Conservation (phyloP, 2,113 vertebrate genomes). For the Onychorhynchus coronatus region DNA sequence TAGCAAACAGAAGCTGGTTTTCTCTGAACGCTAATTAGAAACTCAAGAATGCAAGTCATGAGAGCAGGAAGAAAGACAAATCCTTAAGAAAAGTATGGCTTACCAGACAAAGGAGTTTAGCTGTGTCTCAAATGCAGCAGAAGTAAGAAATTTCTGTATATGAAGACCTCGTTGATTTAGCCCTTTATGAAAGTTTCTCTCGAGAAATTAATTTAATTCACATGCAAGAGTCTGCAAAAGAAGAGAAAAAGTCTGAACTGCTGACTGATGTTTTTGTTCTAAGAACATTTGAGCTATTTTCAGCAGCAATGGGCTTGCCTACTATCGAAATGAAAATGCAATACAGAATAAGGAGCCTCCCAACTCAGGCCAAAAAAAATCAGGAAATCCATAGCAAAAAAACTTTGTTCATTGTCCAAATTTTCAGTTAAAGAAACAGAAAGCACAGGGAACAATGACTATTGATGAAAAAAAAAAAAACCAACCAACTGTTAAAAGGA, state of each 20-base stretch:
- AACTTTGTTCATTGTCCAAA: constrained; percentile 38
- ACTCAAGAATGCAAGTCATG: background rate
- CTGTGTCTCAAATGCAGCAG: constrained; percentile 37
- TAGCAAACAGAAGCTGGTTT: background rate
- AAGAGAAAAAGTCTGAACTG: constrained; percentile 74
- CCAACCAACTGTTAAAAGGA: background rate
- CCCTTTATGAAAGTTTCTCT: constrained; percentile 68
- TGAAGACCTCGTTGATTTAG: constrained; percentile 63
- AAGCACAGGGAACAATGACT: background rate
- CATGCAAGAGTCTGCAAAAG: constrained; percentile 70
- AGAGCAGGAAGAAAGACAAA: constrained; percentile 18
- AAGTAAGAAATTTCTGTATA: constrained; percentile 51
- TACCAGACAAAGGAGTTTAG: constrained; percentile 70
- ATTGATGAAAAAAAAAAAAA: background rate
- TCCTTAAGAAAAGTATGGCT: constrained; percentile 59
- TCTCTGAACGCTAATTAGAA: background rate
- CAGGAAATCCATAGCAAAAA: constrained; percentile 68
- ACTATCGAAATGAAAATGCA: constrained; percentile 52
- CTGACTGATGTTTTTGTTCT: constrained; percentile 73
- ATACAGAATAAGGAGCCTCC: background rate
- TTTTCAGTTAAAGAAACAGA: constrained; percentile 64
- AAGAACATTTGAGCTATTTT: constrained; percentile 85
- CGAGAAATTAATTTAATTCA: constrained; percentile 70
- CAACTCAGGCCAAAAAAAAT: background rate
- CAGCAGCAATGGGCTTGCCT: constrained; percentile 79